A percentile compares a stretch with the other conserved stretches of the same genome.
Conservation (phyloP, 2,888 invertebrate species). For the Diplazon laetatorius region DNA sequence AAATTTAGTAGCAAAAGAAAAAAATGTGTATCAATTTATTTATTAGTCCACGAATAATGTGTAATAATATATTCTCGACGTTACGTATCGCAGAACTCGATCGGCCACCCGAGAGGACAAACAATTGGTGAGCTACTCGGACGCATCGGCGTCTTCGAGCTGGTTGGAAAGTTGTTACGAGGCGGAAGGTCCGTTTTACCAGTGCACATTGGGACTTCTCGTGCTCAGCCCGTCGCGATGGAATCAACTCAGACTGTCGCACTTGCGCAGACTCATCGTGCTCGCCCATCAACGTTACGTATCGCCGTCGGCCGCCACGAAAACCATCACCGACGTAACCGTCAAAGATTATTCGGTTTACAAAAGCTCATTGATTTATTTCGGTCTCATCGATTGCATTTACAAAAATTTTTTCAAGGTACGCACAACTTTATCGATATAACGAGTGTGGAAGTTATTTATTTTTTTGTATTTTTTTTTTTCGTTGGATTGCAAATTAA, state of each 20-base stretch:
- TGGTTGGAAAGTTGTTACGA: conserved; percentile 94
- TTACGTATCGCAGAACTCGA: conserved; percentile 85
- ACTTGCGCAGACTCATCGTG: conserved; percentile 90
- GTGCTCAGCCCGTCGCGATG: conserved; percentile 91
- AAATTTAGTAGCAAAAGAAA: too few relatives aligned
- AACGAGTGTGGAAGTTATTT: conserved; percentile 24
- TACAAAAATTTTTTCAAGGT: conserved; percentile 95
- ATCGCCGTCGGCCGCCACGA: conserved; percentile 86
- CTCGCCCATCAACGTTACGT: conserved; percentile 90
- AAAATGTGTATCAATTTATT: too few relatives aligned
- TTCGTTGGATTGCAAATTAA: too few relatives aligned
- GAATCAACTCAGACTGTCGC: conserved; percentile 88
- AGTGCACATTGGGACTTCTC: conserved; percentile 90
- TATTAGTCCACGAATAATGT: too few relatives aligned
- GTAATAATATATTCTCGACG: too few relatives aligned
- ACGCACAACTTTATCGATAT: conserved; percentile 68
- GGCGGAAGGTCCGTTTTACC: conserved; percentile 96
- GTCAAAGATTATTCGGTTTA: conserved; percentile 90
- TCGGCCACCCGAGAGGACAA: conserved; percentile 91
- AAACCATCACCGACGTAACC: conserved; percentile 83
- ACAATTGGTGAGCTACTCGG: conserved; percentile 89
- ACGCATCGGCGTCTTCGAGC: conserved; percentile 85
- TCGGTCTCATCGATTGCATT: conserved; percentile 92
- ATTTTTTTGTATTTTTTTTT: conserved; percentile 14
- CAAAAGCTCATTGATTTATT: conserved; percentile 93